phyloP scores from a whole-genome alignment of 2,113 vertebrate genomes.

The Centropristis striata region DNA sequence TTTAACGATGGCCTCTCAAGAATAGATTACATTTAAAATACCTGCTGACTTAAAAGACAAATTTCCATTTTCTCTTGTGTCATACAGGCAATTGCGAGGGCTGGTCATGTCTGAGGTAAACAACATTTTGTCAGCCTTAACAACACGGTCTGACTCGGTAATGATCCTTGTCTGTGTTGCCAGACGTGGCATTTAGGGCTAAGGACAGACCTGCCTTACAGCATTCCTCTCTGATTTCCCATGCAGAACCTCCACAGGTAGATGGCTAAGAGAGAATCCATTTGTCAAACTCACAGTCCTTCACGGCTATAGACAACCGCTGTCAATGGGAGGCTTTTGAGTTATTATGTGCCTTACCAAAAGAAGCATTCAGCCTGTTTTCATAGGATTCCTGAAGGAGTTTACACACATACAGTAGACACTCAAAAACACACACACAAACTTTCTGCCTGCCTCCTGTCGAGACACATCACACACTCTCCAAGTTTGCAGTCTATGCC shows the following conservation, averaged over 20 bases:
- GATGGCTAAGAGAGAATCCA: constrained; percentile 54
- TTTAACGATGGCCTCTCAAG: constrained; percentile 51
- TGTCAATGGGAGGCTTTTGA: constrained; percentile 69
- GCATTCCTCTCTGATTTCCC: constrained; percentile 57
- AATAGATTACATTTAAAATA: constrained; percentile 65
- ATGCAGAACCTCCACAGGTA: constrained; percentile 62
- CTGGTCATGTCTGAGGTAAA: constrained; percentile 41
- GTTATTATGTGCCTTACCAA: constrained; percentile 63
- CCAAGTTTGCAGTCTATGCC: constrained; percentile 36
- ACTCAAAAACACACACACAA: constrained; percentile 22
- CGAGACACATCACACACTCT: constrained; percentile 32
- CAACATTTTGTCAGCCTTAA: constrained; percentile 61
- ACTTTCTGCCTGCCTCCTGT: constrained; percentile 13
- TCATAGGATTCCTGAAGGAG: constrained; percentile 20
- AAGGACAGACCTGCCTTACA: constrained; percentile 65
- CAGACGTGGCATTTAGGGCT: constrained; percentile 58
- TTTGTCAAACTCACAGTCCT: constrained; percentile 68
- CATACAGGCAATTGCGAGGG: constrained; percentile 42
- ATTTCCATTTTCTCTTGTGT: constrained; percentile 49
- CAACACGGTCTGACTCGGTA: constrained; percentile 46
- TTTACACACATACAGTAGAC: constrained; percentile 12
- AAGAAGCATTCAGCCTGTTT: constrained; percentile 48
- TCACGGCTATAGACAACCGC: constrained; percentile 63
- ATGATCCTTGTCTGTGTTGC: constrained; percentile 55
- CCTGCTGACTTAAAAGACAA: constrained; percentile 54